Percentiles rank a stretch among this genome's conserved stretches.
Conservation (phyloP, 1,140 invertebrate species). For the Dolichoris vasculosae region DNA sequence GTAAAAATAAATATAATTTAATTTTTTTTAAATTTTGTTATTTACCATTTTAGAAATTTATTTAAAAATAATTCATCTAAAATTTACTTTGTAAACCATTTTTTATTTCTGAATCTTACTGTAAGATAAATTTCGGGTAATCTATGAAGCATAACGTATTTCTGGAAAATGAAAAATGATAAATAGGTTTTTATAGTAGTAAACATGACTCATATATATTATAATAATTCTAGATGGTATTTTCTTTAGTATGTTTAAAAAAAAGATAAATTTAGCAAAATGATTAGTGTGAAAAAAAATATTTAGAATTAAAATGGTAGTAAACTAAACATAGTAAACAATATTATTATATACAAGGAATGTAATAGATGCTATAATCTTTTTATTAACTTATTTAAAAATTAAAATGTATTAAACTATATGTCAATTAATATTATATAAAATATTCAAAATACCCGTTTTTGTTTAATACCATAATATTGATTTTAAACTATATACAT, state of each 20-base stretch:
- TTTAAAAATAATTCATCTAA: background rate
- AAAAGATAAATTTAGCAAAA: background rate
- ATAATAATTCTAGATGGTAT: conserved; percentile 4
- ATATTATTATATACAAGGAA: background rate
- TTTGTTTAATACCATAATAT: background rate
- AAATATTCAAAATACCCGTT: no score
- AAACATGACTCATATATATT: conserved; percentile 15
- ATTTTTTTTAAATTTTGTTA: background rate
- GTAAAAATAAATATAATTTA: background rate
- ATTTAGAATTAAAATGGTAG: background rate
- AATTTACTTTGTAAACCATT: background rate
- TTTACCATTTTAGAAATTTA: background rate
- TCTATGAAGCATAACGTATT: conserved; percentile 1
- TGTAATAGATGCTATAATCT: no score
- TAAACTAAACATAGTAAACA: background rate
- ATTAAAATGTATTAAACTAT: no score
- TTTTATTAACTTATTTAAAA: no score
- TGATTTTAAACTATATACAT: background rate
- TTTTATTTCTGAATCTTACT: background rate
- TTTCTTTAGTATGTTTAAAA: background rate
- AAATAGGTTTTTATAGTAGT: background rate
- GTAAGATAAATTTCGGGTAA: background rate
- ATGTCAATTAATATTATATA: no score
- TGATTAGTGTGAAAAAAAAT: background rate
- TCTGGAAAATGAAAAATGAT: conserved; percentile 6